A percentile compares a stretch with the other conserved stretches of the same genome.
phyloP scores from a whole-genome alignment of 2,113 vertebrate species.

The Vulpes lagopus region DNA sequence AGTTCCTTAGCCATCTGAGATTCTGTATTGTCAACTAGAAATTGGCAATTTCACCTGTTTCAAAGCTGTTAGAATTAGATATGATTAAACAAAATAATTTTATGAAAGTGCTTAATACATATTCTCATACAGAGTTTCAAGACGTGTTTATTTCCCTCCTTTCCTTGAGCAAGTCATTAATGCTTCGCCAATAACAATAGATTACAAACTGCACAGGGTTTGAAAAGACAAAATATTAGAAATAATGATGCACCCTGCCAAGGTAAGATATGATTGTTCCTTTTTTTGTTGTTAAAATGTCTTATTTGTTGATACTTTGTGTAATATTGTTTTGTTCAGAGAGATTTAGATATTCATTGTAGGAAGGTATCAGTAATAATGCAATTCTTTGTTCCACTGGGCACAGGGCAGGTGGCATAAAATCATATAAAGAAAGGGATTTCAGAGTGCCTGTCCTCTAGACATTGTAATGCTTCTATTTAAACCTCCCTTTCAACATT shows the following conservation, averaged over 20 bases:
- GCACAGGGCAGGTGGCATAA: neutral
- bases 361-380: neutral
- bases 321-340: neutral
- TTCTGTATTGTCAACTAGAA: neutral
- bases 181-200: slow-evolving; percentile 13
- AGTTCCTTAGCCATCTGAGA: neutral
- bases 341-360: neutral
- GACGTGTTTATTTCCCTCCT: slow-evolving; percentile 5
- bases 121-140: neutral
- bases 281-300: neutral
- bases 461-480: neutral
- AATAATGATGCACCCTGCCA: neutral
- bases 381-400: neutral
- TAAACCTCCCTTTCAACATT: slow-evolving; percentile 53
- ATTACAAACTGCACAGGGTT: neutral
- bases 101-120: neutral
- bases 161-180: neutral
- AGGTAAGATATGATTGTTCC: neutral
- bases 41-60: neutral
- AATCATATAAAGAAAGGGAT: neutral
- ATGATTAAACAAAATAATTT: slow-evolving; percentile 52
- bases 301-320: neutral
- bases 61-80: slow-evolving; percentile 1
- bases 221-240: slow-evolving; percentile 5
- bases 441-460: neutral